A percentile compares a stretch with the other conserved stretches of the same genome.
phyloP scores from a whole-genome alignment of 2,797 vertebrate species.

The Parauchenoglanis punctatus region DNA sequence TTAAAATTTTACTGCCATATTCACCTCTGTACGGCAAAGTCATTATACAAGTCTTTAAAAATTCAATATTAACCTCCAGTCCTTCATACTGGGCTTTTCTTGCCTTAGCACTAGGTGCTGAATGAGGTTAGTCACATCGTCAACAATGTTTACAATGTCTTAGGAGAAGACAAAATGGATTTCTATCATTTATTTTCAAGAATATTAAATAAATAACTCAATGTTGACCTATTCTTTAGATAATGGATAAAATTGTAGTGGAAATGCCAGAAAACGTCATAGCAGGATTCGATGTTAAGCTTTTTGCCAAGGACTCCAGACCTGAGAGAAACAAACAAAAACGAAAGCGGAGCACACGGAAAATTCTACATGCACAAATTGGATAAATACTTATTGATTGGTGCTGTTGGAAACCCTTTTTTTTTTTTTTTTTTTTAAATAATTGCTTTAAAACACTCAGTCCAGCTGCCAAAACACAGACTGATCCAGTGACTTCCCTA shows the following conservation, averaged over 20 bases:
- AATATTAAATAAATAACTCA: not conserved
- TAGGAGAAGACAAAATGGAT: too few species aligned
- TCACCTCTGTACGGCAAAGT: not conserved
- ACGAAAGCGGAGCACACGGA: not conserved
- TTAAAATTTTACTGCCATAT: not conserved
- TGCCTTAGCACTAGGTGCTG: not conserved
- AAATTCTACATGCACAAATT: not conserved
- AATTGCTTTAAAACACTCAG: not conserved
- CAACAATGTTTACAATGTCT: not conserved
- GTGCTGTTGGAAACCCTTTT: not conserved
- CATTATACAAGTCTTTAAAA: conserved; percentile 9
- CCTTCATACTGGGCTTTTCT: not conserved
- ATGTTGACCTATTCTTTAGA: not conserved
- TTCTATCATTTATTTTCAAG: too few species aligned
- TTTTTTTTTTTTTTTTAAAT: not conserved
- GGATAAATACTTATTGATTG: not conserved
- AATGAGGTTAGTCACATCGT: not conserved
- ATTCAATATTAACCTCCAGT: not conserved
- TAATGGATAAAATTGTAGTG: not conserved
- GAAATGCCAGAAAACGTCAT: not conserved
- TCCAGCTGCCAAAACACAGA: not conserved
- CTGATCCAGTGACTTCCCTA: not conserved
- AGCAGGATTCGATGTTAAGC: not conserved
- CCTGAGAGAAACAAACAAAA: not conserved
- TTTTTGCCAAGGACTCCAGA: not conserved